Percentiles rank a stretch among this genome's conserved stretches.
These are phyloP conservation scores for Drosophila infuscata DNA, from an alignment of 2,888 invertebrate genomes.

Conservation along the genomic window DNA sequence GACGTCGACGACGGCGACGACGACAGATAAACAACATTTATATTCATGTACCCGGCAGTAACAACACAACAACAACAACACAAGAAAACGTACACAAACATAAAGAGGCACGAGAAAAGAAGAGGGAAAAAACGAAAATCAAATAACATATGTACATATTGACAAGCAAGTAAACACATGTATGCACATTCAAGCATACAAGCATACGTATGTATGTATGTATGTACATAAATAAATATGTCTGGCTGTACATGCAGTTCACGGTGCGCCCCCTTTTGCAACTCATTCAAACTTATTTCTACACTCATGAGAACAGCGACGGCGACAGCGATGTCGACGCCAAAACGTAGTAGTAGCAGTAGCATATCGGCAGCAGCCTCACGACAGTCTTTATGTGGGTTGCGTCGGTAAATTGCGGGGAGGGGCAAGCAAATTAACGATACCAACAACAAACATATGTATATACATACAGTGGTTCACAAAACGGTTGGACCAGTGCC, in stretches of 20 bases:
- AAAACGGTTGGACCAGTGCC: too few relatives aligned
- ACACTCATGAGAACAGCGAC: slow-evolving; percentile 51
- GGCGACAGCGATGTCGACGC: slow-evolving; percentile 17
- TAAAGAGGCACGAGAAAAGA: slow-evolving; percentile 57
- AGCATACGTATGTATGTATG: not conserved
- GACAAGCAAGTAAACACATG: slow-evolving; percentile 66
- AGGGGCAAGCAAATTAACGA: slow-evolving; percentile 23
- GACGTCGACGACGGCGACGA: slow-evolving; percentile 31
- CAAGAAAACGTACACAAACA: slow-evolving; percentile 53
- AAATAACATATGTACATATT: slow-evolving; percentile 78
- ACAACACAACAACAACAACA: slow-evolving; percentile 41
- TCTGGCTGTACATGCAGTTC: slow-evolving; percentile 47
- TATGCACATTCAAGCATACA: slow-evolving; percentile 28
- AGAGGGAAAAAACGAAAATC: slow-evolving; percentile 68
- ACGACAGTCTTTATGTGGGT: slow-evolving; percentile 27
- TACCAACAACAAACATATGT: slow-evolving; percentile 32
- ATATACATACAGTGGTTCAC: slow-evolving; percentile 12
- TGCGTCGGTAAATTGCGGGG: not conserved
- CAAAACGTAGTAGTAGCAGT: slow-evolving; percentile 35
- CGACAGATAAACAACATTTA: slow-evolving; percentile 79
- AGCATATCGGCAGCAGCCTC: slow-evolving; percentile 52
- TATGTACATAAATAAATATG: slow-evolving; percentile 20
- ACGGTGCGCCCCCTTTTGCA: slow-evolving; percentile 36
- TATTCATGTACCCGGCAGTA: slow-evolving; percentile 75
- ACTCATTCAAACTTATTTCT: slow-evolving; percentile 76